A percentile compares a stretch with the other conserved stretches of the same genome.
phyloP scores from a whole-genome alignment of 2,113 vertebrate genomes.

The Cyprinus carpio region DNA sequence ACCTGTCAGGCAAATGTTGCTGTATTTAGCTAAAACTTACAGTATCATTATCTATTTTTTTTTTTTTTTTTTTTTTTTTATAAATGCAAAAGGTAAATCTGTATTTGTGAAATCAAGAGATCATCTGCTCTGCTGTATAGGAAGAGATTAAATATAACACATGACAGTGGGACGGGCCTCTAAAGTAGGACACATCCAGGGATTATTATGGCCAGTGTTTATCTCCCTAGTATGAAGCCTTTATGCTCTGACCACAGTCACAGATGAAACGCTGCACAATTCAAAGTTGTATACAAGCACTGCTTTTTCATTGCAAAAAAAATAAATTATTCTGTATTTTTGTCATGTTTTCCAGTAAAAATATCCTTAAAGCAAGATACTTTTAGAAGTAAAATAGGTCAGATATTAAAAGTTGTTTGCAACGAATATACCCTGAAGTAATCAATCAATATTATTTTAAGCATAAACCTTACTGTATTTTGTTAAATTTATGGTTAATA shows the following conservation, averaged over 20 bases:
- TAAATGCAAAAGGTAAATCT: neutral
- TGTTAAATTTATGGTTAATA: too few species aligned
- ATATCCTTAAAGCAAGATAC: too few species aligned
- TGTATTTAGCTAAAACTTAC: neutral
- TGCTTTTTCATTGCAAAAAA: too few species aligned
- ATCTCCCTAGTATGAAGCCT: neutral
- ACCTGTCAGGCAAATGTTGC: neutral
- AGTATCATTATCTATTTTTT: neutral
- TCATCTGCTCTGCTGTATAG: neutral
- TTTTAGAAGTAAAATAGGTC: too few species aligned
- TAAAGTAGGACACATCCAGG: conserved; percentile 43
- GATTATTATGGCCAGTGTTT: conserved; percentile 44
- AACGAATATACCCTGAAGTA: neutral
- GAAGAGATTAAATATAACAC: conserved; percentile 1
- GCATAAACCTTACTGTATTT: too few species aligned
- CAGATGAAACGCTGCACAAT: neutral
- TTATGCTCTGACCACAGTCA: neutral
- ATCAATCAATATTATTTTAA: too few species aligned
- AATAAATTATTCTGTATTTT: too few species aligned
- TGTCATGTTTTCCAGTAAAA: too few species aligned
- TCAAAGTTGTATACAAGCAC: too few species aligned
- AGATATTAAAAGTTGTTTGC: neutral
- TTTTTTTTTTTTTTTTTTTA: neutral
- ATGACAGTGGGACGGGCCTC: conserved; percentile 19
- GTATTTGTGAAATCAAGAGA: neutral